A percentile compares a stretch with the other conserved stretches of the same genome.
These are phyloP conservation scores for Lepidochrysops patricia DNA, from an alignment of 2,888 invertebrate genomes.

Conservation along the genomic window DNA sequence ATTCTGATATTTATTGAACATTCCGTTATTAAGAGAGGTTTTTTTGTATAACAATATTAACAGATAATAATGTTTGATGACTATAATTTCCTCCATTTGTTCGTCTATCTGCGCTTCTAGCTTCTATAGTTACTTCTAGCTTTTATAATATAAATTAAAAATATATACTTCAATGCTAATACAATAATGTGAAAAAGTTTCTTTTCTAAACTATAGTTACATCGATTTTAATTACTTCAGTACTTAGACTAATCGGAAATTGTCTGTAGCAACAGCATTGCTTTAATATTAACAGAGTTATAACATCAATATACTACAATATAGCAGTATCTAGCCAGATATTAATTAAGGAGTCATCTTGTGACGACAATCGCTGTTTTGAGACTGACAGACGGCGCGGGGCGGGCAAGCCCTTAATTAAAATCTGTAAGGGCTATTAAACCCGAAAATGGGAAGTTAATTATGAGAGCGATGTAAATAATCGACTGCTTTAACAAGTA, in stretches of 20 bases:
- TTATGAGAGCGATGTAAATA: conserved; percentile 13
- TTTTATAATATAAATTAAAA: not conserved
- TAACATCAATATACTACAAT: not conserved
- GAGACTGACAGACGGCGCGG: conserved; percentile 41
- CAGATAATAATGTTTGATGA: too few species aligned
- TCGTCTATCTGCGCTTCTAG: too few species aligned
- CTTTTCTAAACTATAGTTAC: too few species aligned
- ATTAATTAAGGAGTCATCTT: conserved; percentile 54
- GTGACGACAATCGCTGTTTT: conserved; percentile 39
- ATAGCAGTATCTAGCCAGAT: conserved; percentile 29
- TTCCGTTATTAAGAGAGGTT: not conserved
- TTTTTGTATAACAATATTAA: too few species aligned
- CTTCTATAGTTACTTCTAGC: not conserved
- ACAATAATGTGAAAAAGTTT: not conserved
- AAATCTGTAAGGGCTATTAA: conserved; percentile 34
- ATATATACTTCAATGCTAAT: not conserved
- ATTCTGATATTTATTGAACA: not conserved
- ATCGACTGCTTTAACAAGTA: not conserved
- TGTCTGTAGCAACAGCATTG: too few species aligned
- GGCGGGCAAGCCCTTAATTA: conserved; percentile 44
- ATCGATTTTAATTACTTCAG: too few species aligned
- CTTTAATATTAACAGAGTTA: not conserved
- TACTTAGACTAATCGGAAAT: too few species aligned
- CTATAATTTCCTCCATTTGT: too few species aligned
- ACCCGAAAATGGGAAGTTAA: conserved; percentile 24